Evolutionary conservation across 2,888 invertebrate genomes (phyloP), one percentile per base, ranked within the genome.

Genomic region (Pristionchus mayeri): DNA sequence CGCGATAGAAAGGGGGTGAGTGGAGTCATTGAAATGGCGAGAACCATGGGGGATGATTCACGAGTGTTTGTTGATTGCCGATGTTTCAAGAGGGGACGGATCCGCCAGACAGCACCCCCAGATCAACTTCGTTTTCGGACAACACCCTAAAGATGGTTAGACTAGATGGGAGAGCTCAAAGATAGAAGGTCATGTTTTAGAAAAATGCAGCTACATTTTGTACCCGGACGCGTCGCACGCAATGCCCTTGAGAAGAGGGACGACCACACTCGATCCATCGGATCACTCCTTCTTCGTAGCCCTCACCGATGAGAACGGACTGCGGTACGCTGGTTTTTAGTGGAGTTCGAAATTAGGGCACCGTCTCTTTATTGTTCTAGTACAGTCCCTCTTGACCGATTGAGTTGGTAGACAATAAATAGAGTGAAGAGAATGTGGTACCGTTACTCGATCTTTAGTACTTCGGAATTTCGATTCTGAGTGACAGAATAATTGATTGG

Each of bases 281-380:
- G 80, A 80, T 50, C 54, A 80, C 18, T 48, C 54, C 1, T 80
- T 80, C 57, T 37, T 54, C 16, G 48, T 80, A 7, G 80, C 80
- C 6, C 57, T 80, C 3, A 80, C 80, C 0, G 48, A 80, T 50
- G 80, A 80, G 18, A n/a, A 18, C 37, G 80, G 37, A 21, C 24
- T 24, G n/a, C 44, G 80, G 80, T 80, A 40, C n/a, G n/a, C n/a
- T n/a, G n/a, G n/a, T n/a, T n/a, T n/a, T n/a, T n/a, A n/a, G n/a
- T n/a, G n/a, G n/a, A n/a, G n/a, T n/a, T n/a, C n/a, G n/a, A n/a
- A n/a, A n/a, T n/a, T n/a, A n/a, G n/a, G n/a, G n/a, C n/a, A n/a
- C n/a, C n/a, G n/a, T n/a, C n/a, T n/a, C n/a, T n/a, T n/a, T n/a
- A n/a, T n/a, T n/a, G n/a, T n/a, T n/a, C n/a, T n/a, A n/a, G n/a